These are phyloP conservation scores for Pecten maximus DNA, from an alignment of 2,888 invertebrate genomes.

Conservation along the genomic window DNA sequence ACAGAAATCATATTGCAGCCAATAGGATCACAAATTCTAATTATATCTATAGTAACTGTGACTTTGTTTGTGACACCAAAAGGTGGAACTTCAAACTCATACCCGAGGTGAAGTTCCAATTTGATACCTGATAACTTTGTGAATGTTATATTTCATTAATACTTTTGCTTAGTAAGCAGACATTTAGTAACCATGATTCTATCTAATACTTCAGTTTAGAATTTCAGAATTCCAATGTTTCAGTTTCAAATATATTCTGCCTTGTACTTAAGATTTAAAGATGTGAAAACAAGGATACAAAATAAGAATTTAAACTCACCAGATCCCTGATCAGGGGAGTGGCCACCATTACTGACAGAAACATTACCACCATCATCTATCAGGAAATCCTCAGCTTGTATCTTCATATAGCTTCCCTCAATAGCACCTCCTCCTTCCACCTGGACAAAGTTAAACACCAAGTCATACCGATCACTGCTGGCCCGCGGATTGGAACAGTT, in stretches of 20 bases:
- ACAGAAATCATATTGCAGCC: too few species aligned
- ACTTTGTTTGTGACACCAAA: too few species aligned
- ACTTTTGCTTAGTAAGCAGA: too few species aligned
- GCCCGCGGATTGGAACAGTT: conserved; percentile 70
- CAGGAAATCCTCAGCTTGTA: conserved; percentile 65
- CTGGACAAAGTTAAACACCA: conserved; percentile 63
- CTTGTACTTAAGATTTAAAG: neutral
- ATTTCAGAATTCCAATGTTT: too few species aligned
- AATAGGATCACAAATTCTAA: too few species aligned
- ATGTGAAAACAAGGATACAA: neutral
- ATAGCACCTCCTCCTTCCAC: conserved; percentile 74
- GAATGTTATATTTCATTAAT: too few species aligned
- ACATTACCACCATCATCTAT: conserved; percentile 75
- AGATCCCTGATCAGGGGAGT: conserved; percentile 63
- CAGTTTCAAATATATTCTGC: neutral
- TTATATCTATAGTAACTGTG: too few species aligned
- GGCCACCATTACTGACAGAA: conserved; percentile 72
- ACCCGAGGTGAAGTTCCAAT: too few species aligned
- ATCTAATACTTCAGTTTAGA: too few species aligned
- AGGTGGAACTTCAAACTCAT: too few species aligned
- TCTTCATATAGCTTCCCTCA: conserved; percentile 65
- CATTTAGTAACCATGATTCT: too few species aligned
- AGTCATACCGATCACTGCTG: conserved; percentile 63
- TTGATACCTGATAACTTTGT: too few species aligned
- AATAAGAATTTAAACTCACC: conserved; percentile 56